Conservation (phyloP, 2,888 invertebrate species). For the Urechis unicinctus region DNA sequence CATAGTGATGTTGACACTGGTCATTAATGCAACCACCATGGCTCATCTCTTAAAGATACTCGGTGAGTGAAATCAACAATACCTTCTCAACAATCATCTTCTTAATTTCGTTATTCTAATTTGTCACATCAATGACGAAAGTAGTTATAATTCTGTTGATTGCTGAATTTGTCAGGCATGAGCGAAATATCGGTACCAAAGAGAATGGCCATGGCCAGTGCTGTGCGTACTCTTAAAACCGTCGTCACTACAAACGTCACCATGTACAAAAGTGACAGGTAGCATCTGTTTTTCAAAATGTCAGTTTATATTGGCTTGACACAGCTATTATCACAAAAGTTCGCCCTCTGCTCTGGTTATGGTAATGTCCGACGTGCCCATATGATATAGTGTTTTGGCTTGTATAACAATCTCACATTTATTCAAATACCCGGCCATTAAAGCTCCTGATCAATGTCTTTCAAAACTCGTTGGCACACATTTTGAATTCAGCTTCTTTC, state of each 20-base stretch:
- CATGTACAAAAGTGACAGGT: slow-evolving; percentile 60
- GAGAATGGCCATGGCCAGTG: slow-evolving; percentile 40
- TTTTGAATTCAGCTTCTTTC: no score
- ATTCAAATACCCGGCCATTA: background rate
- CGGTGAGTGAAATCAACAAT: slow-evolving; percentile 50
- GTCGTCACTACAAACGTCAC: slow-evolving; percentile 52
- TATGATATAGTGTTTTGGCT: background rate
- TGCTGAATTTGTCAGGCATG: slow-evolving; percentile 32
- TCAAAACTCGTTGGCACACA: no score
- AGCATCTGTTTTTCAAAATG: no score
- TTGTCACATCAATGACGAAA: background rate
- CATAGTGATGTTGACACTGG: slow-evolving; percentile 57
- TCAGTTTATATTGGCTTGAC: no score
- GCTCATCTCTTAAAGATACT: slow-evolving; percentile 54
- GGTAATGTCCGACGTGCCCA: no score
- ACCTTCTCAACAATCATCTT: no score
- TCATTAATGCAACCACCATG: slow-evolving; percentile 60
- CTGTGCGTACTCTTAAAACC: slow-evolving; percentile 35
- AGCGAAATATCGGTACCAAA: slow-evolving; percentile 40
- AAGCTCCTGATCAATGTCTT: background rate
- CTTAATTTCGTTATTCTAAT: background rate
- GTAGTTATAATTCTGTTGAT: background rate
- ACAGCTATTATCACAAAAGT: no score
- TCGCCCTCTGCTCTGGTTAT: no score
- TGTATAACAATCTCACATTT: background rate